phyloP scores from a whole-genome alignment of 1,140 invertebrate species.

The Telenomus remus region DNA sequence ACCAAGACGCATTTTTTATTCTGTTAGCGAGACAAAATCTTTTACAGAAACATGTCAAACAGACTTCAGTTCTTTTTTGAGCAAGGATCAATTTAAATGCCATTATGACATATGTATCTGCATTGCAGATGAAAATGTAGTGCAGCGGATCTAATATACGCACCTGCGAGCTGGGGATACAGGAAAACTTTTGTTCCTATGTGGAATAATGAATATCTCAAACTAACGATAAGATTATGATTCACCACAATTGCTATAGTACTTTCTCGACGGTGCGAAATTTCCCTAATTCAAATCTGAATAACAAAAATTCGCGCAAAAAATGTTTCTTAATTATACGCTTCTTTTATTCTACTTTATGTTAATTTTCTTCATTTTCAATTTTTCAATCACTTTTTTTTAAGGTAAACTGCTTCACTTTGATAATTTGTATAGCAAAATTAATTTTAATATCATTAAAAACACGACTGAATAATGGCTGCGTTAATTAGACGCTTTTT shows the following conservation, averaged over 20 bases:
- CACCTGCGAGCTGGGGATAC: conserved; percentile 16
- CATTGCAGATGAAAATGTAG: conserved; percentile 44
- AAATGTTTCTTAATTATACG: too few relatives aligned
- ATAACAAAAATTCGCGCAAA: neutral
- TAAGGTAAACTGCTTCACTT: too few relatives aligned
- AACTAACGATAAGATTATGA: neutral
- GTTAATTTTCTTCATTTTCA: too few relatives aligned
- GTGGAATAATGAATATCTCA: conserved; percentile 28
- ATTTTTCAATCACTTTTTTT: neutral
- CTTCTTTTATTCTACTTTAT: too few relatives aligned
- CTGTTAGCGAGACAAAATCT: too few relatives aligned
- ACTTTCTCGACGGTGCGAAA: neutral
- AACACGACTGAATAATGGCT: too few relatives aligned
- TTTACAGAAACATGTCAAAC: too few relatives aligned
- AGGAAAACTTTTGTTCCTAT: conserved; percentile 15
- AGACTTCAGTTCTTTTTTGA: too few relatives aligned
- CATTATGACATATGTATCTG: conserved; percentile 39
- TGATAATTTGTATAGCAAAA: neutral
- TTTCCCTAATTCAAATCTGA: neutral
- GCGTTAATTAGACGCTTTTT: neutral
- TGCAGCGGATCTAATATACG: conserved; percentile 23
- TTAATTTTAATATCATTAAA: too few relatives aligned
- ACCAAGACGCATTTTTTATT: too few relatives aligned
- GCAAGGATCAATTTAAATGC: conserved; percentile 8
- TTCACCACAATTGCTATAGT: neutral